phyloP scores from a whole-genome alignment of 53 echinoderm and acorn worm species.

The Hippasteria phrygiana region DNA sequence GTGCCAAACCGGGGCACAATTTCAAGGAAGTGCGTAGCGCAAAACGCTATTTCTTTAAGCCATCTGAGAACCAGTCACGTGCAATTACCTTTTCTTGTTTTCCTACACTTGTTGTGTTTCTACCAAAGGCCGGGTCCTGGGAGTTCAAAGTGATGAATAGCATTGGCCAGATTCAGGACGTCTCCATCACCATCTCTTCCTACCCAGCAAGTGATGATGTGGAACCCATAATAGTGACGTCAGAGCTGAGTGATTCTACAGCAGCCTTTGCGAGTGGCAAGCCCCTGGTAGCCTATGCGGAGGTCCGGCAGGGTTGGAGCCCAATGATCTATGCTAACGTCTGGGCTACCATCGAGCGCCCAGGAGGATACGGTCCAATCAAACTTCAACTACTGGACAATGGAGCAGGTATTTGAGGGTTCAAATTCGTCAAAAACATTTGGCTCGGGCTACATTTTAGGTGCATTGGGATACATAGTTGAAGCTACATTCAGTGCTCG shows the following conservation, averaged over 20 bases:
- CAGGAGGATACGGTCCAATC: conserved; percentile 41
- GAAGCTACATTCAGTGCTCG: too few relatives aligned
- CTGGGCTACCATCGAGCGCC: conserved; percentile 69
- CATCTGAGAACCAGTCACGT: too few relatives aligned
- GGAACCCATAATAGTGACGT: conserved; percentile 71
- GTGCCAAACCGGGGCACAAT: too few relatives aligned
- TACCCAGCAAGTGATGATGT: conserved; percentile 60
- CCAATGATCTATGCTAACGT: conserved; percentile 72
- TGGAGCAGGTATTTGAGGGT: conserved; percentile 63
- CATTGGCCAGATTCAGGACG: neutral
- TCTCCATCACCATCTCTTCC: conserved; percentile 61
- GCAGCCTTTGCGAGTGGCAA: conserved; percentile 48
- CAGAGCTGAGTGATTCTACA: conserved; percentile 63
- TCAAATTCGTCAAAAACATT: neutral
- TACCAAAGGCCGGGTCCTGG: conserved; percentile 57
- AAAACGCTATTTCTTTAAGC: too few relatives aligned
- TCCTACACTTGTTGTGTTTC: neutral
- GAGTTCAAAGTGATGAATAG: conserved; percentile 17
- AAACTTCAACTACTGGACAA: conserved; percentile 70
- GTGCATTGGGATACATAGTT: too few relatives aligned
- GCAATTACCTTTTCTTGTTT: neutral
- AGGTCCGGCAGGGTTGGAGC: conserved; percentile 71
- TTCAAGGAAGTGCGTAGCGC: too few relatives aligned
- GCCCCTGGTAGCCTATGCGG: conserved; percentile 67
- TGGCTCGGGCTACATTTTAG: too few relatives aligned